Evolutionary conservation across 2,797 vertebrate genomes (phyloP), one percentile per base, ranked within the genome.

Genomic region (Paratrypauchen microcephalus): DNA sequence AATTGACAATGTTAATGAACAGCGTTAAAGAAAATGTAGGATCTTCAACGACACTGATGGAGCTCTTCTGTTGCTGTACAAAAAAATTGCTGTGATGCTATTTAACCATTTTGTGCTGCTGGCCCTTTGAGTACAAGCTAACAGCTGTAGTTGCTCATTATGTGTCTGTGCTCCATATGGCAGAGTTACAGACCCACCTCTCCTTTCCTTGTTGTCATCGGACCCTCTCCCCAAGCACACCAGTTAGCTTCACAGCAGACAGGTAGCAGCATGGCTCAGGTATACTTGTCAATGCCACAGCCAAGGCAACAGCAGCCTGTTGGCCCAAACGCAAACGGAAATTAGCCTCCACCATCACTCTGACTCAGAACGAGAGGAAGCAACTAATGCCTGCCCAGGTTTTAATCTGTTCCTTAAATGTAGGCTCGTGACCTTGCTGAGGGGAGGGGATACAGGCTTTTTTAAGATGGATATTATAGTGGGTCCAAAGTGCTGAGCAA

Each of bases 111-210:
- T 90, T 84, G 89, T 88, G 88, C 80, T 68, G 78, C 79, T 84
- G 82, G 67, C 84, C 78, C 77, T 76, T 69, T 81, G 79, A 86
- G 80, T 75, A 73, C 71, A 72, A 73, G 85, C 79, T 74, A 89
- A 83, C 90, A 92, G 89, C 88, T 92, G 91, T 83, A 89, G 85
- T 65, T 74, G 74, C 85, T 92, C 87, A 89, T 92, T 90, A 91
- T 83, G 65, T 57, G 79, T 80, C 76, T 75, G 80, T 64, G 83
- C 78, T 86, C 91, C 91, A 91, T 92, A 92, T 92, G 92, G 87
- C 80, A 54, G 63, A 55, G 26, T 70, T 79, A 67, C 81, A 83
- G 73, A 71, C 69, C 70, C 70, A 64, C 73, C 78, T 72, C 78
- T 70, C 75, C 77, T 64, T 69, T 70, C 75, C 77, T 64, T 69